Evolutionary conservation across 2,113 vertebrate genomes (phyloP).

Genomic region (Morone chrysops): DNA sequence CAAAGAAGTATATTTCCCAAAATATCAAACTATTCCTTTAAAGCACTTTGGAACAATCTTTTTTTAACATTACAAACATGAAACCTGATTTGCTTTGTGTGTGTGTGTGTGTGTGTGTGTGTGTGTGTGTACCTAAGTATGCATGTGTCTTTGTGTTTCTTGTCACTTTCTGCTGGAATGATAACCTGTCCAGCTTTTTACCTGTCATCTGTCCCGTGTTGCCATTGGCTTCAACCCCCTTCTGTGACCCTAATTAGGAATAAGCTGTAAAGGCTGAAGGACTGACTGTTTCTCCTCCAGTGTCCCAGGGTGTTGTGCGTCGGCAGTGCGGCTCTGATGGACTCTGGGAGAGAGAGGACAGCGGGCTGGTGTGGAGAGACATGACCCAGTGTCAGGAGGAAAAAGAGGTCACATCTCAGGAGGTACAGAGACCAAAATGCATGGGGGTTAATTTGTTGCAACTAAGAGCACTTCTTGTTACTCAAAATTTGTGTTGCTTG

Average conservation of each 20-base stretch:
- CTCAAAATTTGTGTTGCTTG: neutral
- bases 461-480: neutral
- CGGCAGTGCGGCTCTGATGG: constrained; percentile 86
- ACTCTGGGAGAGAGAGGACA: constrained; percentile 83
- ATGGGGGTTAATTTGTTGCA: neutral
- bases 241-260: neutral
- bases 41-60: neutral
- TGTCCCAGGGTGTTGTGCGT: constrained; percentile 85
- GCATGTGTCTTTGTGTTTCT: neutral
- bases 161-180: neutral
- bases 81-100: neutral
- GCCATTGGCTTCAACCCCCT: neutral
- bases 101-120: neutral
- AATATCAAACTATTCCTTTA: neutral
- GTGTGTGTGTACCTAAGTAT: neutral
- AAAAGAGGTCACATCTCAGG: constrained; percentile 80
- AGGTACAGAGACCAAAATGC: constrained; percentile 51
- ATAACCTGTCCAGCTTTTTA: neutral
- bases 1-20: neutral
- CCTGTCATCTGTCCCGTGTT: neutral
- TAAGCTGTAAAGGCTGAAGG: neutral
- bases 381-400: constrained; percentile 86
- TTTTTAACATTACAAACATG: no score
- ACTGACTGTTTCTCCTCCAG: constrained; percentile 68
- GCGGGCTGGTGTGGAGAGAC: constrained; percentile 85